phyloP scores from a whole-genome alignment of 2,888 invertebrate genomes.

The Strigamia transsilvanica region DNA sequence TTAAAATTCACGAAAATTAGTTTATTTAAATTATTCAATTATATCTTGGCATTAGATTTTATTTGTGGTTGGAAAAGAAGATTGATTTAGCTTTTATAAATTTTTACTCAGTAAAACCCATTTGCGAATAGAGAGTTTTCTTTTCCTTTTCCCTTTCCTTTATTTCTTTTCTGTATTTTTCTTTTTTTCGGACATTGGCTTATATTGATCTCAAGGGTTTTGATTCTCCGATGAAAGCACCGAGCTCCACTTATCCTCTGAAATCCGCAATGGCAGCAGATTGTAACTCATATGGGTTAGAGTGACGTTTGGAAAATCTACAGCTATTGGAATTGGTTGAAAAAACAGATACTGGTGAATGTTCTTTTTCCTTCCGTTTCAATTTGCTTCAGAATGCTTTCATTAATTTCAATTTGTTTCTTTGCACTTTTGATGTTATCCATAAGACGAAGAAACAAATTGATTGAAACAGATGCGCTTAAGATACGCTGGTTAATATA shows the following conservation, averaged over 20 bases:
- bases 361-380: slow-evolving; percentile 1
- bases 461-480: not conserved
- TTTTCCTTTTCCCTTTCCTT: not conserved
- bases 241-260: not conserved
- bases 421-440: not conserved
- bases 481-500: not conserved
- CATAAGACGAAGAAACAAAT: not conserved
- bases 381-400: not conserved
- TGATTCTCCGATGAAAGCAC: slow-evolving; percentile 31
- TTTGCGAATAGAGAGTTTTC: not conserved
- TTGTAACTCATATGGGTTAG: slow-evolving; percentile 11
- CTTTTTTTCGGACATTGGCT: not conserved
- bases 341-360: not conserved
- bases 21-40: too few relatives aligned
- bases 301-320: slow-evolving; percentile 16
- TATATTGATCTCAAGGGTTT: slow-evolving; percentile 35
- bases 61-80: not conserved
- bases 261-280: slow-evolving; percentile 27
- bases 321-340: slow-evolving; percentile 12
- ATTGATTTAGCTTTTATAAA: not conserved
- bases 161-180: not conserved
- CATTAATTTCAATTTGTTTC: slow-evolving; percentile 3
- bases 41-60: too few relatives aligned
- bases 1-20: too few relatives aligned
- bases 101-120: not conserved